These are phyloP conservation scores for Homalodisca vitripennis DNA, from an alignment of 1,140 invertebrate species.

Conservation along the genomic window DNA sequence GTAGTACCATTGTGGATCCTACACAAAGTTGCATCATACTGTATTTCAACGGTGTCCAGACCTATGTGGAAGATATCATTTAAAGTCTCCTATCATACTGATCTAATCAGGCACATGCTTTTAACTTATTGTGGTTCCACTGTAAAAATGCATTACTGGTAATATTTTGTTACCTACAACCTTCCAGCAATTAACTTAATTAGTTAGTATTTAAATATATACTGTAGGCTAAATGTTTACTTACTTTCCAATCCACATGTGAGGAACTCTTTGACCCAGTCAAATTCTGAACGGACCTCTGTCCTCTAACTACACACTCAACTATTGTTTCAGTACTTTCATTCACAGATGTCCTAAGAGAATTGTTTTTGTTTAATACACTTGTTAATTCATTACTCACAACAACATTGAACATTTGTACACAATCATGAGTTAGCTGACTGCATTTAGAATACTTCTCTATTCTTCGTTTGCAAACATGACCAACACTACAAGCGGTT, in stretches of 20 bases:
- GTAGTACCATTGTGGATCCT: too few species aligned
- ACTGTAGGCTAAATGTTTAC: too few species aligned
- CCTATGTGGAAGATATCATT: too few species aligned
- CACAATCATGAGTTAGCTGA: slow-evolving; percentile 63
- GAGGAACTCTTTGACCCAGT: slow-evolving; percentile 38
- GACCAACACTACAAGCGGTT: slow-evolving; percentile 82
- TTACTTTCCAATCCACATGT: slow-evolving; percentile 39
- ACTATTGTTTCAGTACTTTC: slow-evolving; percentile 51
- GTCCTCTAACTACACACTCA: slow-evolving; percentile 39
- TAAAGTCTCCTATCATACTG: too few species aligned
- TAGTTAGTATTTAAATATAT: neutral
- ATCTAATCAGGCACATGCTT: too few species aligned
- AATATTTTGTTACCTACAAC: too few species aligned
- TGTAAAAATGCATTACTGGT: too few species aligned
- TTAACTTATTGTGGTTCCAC: too few species aligned
- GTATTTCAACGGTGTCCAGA: too few species aligned
- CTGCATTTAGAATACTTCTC: slow-evolving; percentile 65
- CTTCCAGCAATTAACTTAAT: neutral
- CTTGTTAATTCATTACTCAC: slow-evolving; percentile 55
- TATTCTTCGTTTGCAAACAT: slow-evolving; percentile 77
- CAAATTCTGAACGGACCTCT: slow-evolving; percentile 40
- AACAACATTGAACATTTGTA: slow-evolving; percentile 61
- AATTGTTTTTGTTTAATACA: slow-evolving; percentile 52
- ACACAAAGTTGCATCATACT: too few species aligned
- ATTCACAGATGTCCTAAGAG: slow-evolving; percentile 50